A percentile compares a stretch with the other conserved stretches of the same genome.
phyloP scores from a whole-genome alignment of 1,140 invertebrate species.

The Panulirus ornatus region DNA sequence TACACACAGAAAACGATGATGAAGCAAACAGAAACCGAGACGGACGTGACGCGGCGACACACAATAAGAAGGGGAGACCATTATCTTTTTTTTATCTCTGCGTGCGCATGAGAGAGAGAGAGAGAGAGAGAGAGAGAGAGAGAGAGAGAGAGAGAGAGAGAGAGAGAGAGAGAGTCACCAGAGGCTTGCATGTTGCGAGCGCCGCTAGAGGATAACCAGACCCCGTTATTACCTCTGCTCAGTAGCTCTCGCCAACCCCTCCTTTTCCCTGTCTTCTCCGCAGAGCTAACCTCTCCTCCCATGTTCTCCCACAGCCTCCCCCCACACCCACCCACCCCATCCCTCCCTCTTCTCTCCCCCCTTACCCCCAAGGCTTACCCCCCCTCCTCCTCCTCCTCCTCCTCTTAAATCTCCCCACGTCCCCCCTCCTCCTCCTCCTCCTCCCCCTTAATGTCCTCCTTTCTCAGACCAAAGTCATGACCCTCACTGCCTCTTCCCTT shows the following conservation, averaged over 20 bases:
- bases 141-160: constrained; percentile 29
- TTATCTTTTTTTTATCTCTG: too few species aligned
- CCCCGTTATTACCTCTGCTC: constrained; percentile 12
- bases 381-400: constrained; percentile 20
- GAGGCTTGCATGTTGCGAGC: constrained; percentile 20
- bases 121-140: constrained; percentile 29
- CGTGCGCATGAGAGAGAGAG: constrained; percentile 17
- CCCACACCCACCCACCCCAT: not conserved
- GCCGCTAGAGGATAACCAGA: constrained; percentile 21
- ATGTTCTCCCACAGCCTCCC: too few species aligned
- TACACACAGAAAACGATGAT: too few species aligned
- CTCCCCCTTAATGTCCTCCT: not conserved
- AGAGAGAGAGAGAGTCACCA: too few species aligned
- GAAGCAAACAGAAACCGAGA: too few species aligned
- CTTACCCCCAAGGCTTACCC: not conserved
- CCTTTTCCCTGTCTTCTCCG: not conserved
- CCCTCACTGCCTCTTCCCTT: not conserved
- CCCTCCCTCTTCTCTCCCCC: not conserved
- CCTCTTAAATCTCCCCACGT: too few species aligned
- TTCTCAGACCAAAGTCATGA: not conserved
- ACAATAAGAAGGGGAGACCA: too few species aligned
- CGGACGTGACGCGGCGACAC: too few species aligned
- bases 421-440: not conserved
- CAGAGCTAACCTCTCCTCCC: too few species aligned
- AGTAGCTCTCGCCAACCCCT: not conserved